phyloP scores from a whole-genome alignment of 1,140 invertebrate species.

The Drosophila littoralis region DNA sequence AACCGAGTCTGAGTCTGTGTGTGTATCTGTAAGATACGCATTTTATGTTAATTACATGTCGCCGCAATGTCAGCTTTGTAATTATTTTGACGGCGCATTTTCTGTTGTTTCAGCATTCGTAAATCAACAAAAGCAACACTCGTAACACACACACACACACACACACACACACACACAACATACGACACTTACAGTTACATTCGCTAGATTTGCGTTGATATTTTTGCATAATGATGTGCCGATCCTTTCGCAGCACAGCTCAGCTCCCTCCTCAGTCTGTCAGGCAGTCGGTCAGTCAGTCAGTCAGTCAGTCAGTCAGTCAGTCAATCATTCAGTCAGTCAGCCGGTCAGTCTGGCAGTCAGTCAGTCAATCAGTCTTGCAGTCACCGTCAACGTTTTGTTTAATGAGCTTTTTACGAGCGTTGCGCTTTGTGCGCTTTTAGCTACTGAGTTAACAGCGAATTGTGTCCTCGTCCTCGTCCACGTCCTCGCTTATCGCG shows the following conservation, averaged over 20 bases:
- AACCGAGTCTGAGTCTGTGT: slow-evolving; percentile 2
- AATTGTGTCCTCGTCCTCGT: slow-evolving; percentile 1
- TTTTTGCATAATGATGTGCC: slow-evolving; percentile 58
- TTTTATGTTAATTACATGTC: slow-evolving; percentile 80
- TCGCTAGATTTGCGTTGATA: slow-evolving; percentile 55
- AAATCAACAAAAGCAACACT: slow-evolving; percentile 32
- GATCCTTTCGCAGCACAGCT: slow-evolving; percentile 27
- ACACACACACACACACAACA: neutral
- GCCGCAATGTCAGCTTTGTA: slow-evolving; percentile 69
- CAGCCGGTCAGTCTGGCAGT: slow-evolving; percentile 32
- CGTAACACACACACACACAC: slow-evolving; percentile 1
- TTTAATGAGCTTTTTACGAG: slow-evolving; percentile 80
- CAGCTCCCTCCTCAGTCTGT: neutral
- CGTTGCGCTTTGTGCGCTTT: slow-evolving; percentile 14
- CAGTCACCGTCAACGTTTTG: slow-evolving; percentile 57
- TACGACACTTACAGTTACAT: slow-evolving; percentile 42
- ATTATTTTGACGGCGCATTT: slow-evolving; percentile 74
- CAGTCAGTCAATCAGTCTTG: slow-evolving; percentile 34
- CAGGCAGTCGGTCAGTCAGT: slow-evolving; percentile 34
- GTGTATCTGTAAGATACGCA: slow-evolving; percentile 60
- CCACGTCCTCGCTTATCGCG: neutral
- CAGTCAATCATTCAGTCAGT: slow-evolving; percentile 18
- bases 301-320: slow-evolving; percentile 36
- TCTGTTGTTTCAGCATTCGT: slow-evolving; percentile 49
- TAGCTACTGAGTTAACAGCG: slow-evolving; percentile 30